Evolutionary conservation across 92 coral and sea anemone genomes (phyloP).

Genomic region (Chrysogorgia sp.): DNA sequence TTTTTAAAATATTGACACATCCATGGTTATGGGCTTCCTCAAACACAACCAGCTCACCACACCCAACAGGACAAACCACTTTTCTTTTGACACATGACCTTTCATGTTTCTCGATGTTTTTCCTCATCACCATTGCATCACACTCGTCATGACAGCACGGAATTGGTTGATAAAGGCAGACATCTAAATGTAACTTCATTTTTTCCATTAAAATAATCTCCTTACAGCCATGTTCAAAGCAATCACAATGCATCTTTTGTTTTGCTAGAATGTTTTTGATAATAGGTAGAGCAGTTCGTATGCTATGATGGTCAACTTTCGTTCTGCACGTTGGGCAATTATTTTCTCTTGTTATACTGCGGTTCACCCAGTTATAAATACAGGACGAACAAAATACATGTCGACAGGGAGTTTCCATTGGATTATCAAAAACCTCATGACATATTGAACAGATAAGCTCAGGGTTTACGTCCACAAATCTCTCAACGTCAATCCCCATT

Average conservation of each 20-base stretch:
- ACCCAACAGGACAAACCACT: conserved; percentile 47
- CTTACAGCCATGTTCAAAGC: conserved; percentile 53
- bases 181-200: conserved; percentile 36
- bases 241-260: conserved; percentile 60
- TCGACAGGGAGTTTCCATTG: conserved; percentile 68
- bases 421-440: conserved; percentile 66
- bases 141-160: conserved; percentile 59
- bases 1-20: conserved; percentile 51
- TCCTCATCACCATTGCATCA: conserved; percentile 33
- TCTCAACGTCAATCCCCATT: conserved; percentile 67
- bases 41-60: conserved; percentile 43
- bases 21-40: conserved; percentile 40
- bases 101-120: conserved; percentile 46
- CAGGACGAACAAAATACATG: conserved; percentile 70
- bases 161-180: conserved; percentile 54
- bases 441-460: conserved; percentile 71
- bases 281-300: conserved; percentile 58
- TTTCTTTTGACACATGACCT: conserved; percentile 38
- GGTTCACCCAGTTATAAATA: conserved; percentile 57
- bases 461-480: conserved; percentile 58
- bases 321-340: conserved; percentile 68
- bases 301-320: conserved; percentile 10
- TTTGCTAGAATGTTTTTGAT: conserved; percentile 56
- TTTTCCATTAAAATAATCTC: conserved; percentile 45
- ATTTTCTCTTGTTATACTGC: conserved; percentile 2